Base-by-base conservation (phyloP, 2,113 vertebrate genomes). In the Orientallactaga bullata region DNA sequence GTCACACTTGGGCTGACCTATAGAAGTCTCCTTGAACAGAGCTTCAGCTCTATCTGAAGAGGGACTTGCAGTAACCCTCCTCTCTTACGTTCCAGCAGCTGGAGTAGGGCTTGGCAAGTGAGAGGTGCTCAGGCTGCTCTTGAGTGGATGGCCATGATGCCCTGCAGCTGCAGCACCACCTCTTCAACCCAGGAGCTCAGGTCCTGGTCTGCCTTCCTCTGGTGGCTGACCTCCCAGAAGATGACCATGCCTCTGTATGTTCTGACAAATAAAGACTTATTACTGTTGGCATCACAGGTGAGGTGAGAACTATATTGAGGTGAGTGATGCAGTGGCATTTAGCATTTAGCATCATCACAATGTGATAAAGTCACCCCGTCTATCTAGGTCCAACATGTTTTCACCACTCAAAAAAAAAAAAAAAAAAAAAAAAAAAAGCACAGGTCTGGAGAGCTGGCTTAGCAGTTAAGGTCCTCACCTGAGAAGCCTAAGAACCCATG, bases 161-260 rank as follows among this genome's bases (percentile, higher is more conserved):
- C 12, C n/a, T 35, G 30, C 16, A 3, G 26, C 47, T n/a, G 6
- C 3, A 28, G 37, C 4, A 3, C 24, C 17, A 2, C 30, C 16
- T 79, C 20, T 87, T 51, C 71, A 39, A 20, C 8, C 58, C 47
- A 9, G 47, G 61, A 11, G 11, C 11, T 37, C 37, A 1, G 20
- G 60, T 23, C 60, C 60, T 17, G 9, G 16, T 51, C 10, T 15
- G 42, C 8, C 71, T 65, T 76, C 55, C 63, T 51, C 55, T 72
- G 30, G 63, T 58, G 30, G 24, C n/a, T 61, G 20, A 72, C 10
- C 32, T 55, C 37, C 55, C 73, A 74, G 58, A 23, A 65, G 28
- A 81, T 77, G 3, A 58, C 39, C n/a, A 39, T 32, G 16, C 47
- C 77, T 86, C 37, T 55, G 79, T 51, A 12, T 51, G 51, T 51